Evolutionary conservation across 37 sponge, comb jelly and placozoan genomes (phyloP).

Genomic region (Haliclona indistincta): DNA sequence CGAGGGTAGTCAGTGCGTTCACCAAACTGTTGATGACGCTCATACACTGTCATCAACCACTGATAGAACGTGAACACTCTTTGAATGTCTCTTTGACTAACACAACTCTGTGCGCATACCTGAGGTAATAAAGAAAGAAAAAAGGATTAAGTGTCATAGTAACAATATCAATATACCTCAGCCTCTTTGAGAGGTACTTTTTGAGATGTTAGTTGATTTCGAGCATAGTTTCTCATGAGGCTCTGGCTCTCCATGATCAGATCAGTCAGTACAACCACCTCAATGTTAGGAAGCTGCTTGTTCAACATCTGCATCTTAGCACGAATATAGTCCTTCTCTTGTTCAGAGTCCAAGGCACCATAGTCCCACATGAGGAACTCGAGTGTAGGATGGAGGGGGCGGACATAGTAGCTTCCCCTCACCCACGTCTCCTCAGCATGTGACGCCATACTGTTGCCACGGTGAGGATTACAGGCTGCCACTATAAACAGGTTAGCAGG

Average conservation of each 20-base stretch:
- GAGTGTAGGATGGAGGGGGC: constrained; percentile 80
- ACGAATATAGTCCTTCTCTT: constrained; percentile 86
- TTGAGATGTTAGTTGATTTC: constrained; percentile 37
- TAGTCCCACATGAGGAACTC: constrained; percentile 87
- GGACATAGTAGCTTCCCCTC: constrained; percentile 81
- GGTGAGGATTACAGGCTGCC: constrained; percentile 95
- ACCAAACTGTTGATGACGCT: constrained; percentile 16
- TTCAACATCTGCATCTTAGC: constrained; percentile 74
- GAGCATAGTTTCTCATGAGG: constrained; percentile 75
- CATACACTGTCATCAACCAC: constrained; percentile 59
- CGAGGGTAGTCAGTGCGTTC: constrained; percentile 20
- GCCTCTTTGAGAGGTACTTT: constrained; percentile 16
- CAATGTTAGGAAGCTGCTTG: constrained; percentile 25
- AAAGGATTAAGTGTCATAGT: constrained; percentile 3
- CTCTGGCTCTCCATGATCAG: constrained; percentile 74
- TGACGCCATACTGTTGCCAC: constrained; percentile 79
- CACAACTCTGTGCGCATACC: constrained; percentile 64
- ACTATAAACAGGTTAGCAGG: constrained; percentile 85
- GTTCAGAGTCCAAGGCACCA: constrained; percentile 80
- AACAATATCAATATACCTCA: too few species aligned
- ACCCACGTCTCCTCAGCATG: constrained; percentile 67
- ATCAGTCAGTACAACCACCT: constrained; percentile 54
- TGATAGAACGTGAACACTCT: constrained; percentile 81
- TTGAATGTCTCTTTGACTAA: constrained; percentile 86
- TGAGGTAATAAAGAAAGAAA: not conserved